Evolutionary conservation across 2,888 invertebrate genomes (phyloP), one percentile per base, ranked within the genome.

Genomic region (Trichogramma dendrolimi): DNA sequence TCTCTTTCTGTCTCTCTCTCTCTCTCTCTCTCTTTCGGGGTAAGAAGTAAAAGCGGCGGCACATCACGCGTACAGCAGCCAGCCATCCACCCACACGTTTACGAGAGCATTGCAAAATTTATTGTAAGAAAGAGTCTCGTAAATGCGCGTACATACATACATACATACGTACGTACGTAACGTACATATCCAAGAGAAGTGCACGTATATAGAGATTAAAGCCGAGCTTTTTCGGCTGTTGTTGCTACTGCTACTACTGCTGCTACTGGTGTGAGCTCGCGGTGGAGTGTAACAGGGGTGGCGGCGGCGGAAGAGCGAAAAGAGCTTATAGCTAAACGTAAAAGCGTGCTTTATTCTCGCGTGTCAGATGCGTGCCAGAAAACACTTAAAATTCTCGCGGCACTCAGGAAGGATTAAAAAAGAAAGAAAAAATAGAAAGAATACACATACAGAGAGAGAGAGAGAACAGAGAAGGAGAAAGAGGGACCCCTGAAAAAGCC

Each of bases 361-460:
- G 63, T 62, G 63, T 66, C 64, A 64, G 66, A 61, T 62, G 61
- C 66, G 66, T 64, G 66, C 63, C 66, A 66, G 62, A 66, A 66
- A 66, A 66, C 66, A 66, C 66, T 66, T 66, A 66, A 66, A 66
- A 66, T 66, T 66, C 61, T 57, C 66, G 59, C 65, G 55, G 65
- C 65, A 63, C 65, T 65, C 60, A 60, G 62, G 11, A 62, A 65
- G 62, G 62, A 27, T 27, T 27, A 27, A 52, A 43, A 43, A 42
- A 43, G 44, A 44, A 46, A 7, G 51, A 10, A 39, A 50, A 11
- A 27, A 27, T 27, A 27, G 27, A 27, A 27, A 27, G 27, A 27
- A 27, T 27, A 27, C 27, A 27, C 27, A 27, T 27, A 27, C 3
- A 27, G 27, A 27, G 50, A 38, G 39, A 6, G 58, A n/a, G 40